A percentile compares a stretch with the other conserved stretches of the same genome.
These are phyloP conservation scores for Nixonia krombeini DNA, from an alignment of 1,140 invertebrate genomes.

Conservation along the genomic window DNA sequence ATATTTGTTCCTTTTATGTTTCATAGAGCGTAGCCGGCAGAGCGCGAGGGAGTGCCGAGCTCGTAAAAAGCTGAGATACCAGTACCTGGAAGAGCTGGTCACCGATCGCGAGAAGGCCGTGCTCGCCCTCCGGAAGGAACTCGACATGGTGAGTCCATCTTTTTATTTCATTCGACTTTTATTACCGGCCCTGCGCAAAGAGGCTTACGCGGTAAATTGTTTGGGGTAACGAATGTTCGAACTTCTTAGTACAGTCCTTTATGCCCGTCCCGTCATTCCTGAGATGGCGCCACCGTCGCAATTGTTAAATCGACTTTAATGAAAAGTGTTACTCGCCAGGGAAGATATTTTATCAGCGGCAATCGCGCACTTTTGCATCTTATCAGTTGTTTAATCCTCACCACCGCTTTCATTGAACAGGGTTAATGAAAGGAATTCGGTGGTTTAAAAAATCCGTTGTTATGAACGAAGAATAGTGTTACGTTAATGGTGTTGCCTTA, in stretches of 20 bases:
- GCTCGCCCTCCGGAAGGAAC: constrained; percentile 87
- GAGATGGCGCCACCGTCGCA: too few relatives aligned
- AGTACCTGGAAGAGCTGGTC: constrained; percentile 97
- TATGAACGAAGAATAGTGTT: too few relatives aligned
- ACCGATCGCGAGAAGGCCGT: constrained; percentile 95
- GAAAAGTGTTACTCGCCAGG: too few relatives aligned
- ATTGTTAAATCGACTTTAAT: too few relatives aligned
- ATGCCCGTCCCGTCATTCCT: neutral
- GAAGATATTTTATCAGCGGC: too few relatives aligned
- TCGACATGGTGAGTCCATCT: constrained; percentile 84
- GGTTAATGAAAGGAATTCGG: too few relatives aligned
- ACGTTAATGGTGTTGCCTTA: too few relatives aligned
- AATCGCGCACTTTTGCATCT: too few relatives aligned
- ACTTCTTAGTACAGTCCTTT: neutral
- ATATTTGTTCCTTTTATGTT: constrained; percentile 46
- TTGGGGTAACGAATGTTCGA: neutral
- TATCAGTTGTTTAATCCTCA: too few relatives aligned
- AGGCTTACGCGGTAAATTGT: neutral
- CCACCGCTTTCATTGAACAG: too few relatives aligned
- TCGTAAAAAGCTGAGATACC: constrained; percentile 95
- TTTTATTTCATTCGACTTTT: constrained; percentile 10
- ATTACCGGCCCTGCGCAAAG: neutral
- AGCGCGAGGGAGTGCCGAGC: constrained; percentile 97
- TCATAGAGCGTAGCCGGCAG: constrained; percentile 92
- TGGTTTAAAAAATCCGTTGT: too few relatives aligned